Conservation (phyloP, 2,888 invertebrate species). For the Ormia ochracea region DNA sequence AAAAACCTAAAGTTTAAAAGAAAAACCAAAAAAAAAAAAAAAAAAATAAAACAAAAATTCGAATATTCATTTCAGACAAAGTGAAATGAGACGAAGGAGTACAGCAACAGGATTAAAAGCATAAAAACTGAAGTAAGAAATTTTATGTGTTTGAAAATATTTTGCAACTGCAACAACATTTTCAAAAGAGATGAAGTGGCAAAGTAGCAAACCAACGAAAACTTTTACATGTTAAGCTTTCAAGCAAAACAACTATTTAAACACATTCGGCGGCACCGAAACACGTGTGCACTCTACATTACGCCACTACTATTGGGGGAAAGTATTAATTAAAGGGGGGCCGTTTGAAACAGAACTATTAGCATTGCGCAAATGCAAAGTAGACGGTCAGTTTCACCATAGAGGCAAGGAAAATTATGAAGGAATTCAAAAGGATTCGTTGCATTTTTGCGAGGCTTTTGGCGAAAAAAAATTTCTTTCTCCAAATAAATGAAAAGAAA, state of each 20-base stretch:
- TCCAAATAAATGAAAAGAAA: too few relatives aligned
- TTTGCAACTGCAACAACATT: constrained; percentile 14
- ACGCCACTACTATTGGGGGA: neutral
- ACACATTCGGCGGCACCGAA: neutral
- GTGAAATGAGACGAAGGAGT: neutral
- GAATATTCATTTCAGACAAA: too few relatives aligned
- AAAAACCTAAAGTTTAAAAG: too few relatives aligned
- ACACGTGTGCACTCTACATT: neutral
- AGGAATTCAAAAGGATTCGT: too few relatives aligned
- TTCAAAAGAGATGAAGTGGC: constrained; percentile 17
- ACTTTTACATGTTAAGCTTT: constrained; percentile 28
- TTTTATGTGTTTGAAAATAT: constrained; percentile 25
- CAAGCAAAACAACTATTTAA: neutral
- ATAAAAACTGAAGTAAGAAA: constrained; percentile 5
- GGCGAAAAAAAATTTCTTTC: too few relatives aligned
- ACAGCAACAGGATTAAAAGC: constrained; percentile 12
- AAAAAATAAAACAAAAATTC: neutral
- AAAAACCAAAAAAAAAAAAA: neutral
- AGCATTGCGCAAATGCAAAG: too few relatives aligned
- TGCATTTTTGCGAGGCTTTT: too few relatives aligned
- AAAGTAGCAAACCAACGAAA: constrained; percentile 19
- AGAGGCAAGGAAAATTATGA: too few relatives aligned
- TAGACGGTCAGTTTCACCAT: too few relatives aligned
- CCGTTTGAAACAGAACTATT: too few relatives aligned
- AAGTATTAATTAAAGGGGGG: too few relatives aligned